These are phyloP conservation scores for Peromyscus aztecus DNA, from an alignment of 2,797 vertebrate genomes.

Conservation along the genomic window DNA sequence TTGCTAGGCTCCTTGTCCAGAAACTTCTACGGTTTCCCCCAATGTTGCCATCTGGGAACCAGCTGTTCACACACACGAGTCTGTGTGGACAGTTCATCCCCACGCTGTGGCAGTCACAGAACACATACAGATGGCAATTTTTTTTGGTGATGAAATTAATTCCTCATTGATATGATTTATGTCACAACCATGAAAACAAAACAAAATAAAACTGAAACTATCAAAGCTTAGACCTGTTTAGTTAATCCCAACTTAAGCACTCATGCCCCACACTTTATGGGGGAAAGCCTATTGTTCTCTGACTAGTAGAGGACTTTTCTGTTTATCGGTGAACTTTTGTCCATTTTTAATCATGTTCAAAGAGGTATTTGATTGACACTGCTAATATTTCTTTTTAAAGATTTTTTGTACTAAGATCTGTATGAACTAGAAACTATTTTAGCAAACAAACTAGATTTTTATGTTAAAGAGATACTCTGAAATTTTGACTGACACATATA, in stretches of 20 bases:
- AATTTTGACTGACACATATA: neutral
- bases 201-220: neutral
- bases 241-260: neutral
- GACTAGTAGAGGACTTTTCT: neutral
- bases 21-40: neutral
- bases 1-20: neutral
- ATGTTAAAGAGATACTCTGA: neutral
- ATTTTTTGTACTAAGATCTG: neutral
- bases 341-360: neutral
- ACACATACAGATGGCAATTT: neutral
- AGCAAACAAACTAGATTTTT: conserved; percentile 35
- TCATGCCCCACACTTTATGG: neutral
- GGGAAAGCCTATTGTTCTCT: neutral
- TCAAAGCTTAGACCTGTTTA: neutral
- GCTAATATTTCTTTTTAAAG: neutral
- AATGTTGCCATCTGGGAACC: neutral
- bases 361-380: neutral
- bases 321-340: neutral
- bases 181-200: conserved; percentile 18
- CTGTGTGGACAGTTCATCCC: neutral
- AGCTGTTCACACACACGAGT: neutral
- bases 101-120: neutral
- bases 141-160: conserved; percentile 18
- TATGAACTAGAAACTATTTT: conserved; percentile 49
- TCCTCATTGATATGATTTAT: conserved; percentile 41